Evolutionary conservation across 2,888 invertebrate genomes (phyloP).

Genomic region (Drosophila suboccidentalis): DNA sequence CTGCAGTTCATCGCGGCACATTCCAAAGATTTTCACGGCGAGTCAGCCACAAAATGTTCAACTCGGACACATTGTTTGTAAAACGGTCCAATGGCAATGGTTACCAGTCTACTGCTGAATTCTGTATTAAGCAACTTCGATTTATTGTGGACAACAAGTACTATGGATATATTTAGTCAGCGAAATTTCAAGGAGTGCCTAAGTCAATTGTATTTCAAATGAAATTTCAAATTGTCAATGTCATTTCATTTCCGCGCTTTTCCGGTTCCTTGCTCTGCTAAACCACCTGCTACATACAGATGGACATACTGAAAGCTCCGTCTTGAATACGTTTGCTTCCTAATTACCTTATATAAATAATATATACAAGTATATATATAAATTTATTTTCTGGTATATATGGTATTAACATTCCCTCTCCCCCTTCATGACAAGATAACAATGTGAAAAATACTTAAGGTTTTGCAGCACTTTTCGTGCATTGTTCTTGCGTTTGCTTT

Average conservation of each 20-base stretch:
- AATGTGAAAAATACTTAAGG: constrained; percentile 2
- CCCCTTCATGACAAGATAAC: background rate
- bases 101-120: constrained; percentile 40
- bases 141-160: constrained; percentile 22
- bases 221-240: constrained; percentile 69
- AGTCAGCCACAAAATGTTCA: constrained; percentile 31
- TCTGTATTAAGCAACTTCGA: constrained; percentile 20
- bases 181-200: constrained; percentile 25
- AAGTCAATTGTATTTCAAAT: constrained; percentile 67
- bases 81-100: constrained; percentile 39
- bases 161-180: constrained; percentile 25
- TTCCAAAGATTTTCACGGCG: constrained; percentile 45
- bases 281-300: constrained; percentile 8
- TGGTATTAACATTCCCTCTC: background rate
- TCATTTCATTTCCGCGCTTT: constrained; percentile 68
- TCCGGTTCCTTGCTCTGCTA: constrained; percentile 51
- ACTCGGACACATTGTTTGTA: constrained; percentile 57
- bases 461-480: constrained; percentile 47
- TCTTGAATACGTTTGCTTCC: background rate
- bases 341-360: constrained; percentile 6
- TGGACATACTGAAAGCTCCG: background rate
- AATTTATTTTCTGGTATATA: background rate
- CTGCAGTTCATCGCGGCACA: constrained; percentile 44
- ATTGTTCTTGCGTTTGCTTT: constrained; percentile 36
- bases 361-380: background rate